Conservation (phyloP, 2,797 vertebrate species). For the Sebastes matsubarae region DNA sequence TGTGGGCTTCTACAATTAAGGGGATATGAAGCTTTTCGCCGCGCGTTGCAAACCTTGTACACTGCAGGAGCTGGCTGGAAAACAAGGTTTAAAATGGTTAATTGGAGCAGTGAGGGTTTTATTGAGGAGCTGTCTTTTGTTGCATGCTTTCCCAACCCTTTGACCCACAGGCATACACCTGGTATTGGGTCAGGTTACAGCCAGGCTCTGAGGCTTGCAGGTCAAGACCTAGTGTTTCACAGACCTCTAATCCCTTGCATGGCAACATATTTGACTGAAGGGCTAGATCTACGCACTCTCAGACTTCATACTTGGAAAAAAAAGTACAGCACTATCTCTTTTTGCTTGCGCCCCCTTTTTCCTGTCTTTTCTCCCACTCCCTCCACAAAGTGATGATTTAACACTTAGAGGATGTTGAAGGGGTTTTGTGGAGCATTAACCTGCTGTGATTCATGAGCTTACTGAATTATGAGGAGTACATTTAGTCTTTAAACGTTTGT, state of each 20-base stretch:
- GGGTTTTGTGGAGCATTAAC: constrained; percentile 81
- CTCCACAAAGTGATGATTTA: constrained; percentile 81
- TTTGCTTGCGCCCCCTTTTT: constrained; percentile 39
- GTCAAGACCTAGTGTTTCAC: constrained; percentile 91
- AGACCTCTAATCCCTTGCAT: constrained; percentile 86
- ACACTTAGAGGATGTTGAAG: constrained; percentile 79
- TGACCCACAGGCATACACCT: constrained; percentile 98
- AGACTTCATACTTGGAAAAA: constrained; percentile 61
- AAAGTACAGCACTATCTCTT: constrained; percentile 66
- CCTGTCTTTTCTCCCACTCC: constrained; percentile 49
- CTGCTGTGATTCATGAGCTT: constrained; percentile 80
- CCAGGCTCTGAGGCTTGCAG: constrained; percentile 84
- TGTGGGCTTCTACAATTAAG: constrained; percentile 76
- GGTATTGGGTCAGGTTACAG: constrained; percentile 93
- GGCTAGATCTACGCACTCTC: constrained; percentile 65
- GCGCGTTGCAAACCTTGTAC: constrained; percentile 38
- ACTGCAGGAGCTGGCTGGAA: constrained; percentile 39
- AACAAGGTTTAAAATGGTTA: constrained; percentile 78
- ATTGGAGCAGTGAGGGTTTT: constrained; percentile 83
- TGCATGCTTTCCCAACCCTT: constrained; percentile 84
- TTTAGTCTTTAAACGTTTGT: constrained; percentile 73
- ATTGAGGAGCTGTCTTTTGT: constrained; percentile 80
- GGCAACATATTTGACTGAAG: constrained; percentile 84
- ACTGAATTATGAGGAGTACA: constrained; percentile 79
- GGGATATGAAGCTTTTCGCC: constrained; percentile 65